Percentiles rank a stretch among this genome's conserved stretches.
Conservation (phyloP, 1,140 invertebrate genomes). For the Euglossa dilemma region DNA sequence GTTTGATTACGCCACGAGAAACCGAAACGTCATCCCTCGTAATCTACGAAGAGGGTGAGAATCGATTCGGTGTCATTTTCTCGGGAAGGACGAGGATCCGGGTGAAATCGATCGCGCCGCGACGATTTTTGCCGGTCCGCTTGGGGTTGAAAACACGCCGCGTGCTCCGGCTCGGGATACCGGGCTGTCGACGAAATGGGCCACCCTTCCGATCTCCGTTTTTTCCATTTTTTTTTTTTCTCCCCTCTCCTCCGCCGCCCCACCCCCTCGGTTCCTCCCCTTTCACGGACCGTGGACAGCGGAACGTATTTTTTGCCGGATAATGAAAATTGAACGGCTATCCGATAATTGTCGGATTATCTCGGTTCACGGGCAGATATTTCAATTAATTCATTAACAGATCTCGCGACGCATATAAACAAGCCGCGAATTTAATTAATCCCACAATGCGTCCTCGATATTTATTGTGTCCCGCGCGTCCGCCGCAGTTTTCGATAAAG, state of each 20-base stretch:
- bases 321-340: conserved; percentile 46
- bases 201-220: background rate
- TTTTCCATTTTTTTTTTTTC: background rate
- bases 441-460: conserved; percentile 26
- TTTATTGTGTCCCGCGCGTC: conserved; percentile 22
- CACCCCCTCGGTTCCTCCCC: no score
- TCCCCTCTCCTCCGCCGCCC: no score
- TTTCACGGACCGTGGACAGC: background rate
- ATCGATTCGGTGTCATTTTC: conserved; percentile 55
- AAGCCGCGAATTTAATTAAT: conserved; percentile 42
- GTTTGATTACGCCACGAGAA: conserved; percentile 18
- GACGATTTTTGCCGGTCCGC: background rate
- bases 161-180: background rate
- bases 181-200: background rate
- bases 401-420: conserved; percentile 39
- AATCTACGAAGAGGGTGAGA: conserved; percentile 42
- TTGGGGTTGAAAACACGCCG: background rate
- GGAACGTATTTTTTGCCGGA: background rate
- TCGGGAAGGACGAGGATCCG: background rate
- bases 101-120: conserved; percentile 38
- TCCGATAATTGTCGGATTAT: conserved; percentile 49
- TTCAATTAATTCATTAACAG: conserved; percentile 55
- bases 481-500: conserved; percentile 37
- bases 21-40: conserved; percentile 60
- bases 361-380: conserved; percentile 22